Conservation (phyloP, 2,888 invertebrate species). For the Cataglyphis rosenhaueri region DNA sequence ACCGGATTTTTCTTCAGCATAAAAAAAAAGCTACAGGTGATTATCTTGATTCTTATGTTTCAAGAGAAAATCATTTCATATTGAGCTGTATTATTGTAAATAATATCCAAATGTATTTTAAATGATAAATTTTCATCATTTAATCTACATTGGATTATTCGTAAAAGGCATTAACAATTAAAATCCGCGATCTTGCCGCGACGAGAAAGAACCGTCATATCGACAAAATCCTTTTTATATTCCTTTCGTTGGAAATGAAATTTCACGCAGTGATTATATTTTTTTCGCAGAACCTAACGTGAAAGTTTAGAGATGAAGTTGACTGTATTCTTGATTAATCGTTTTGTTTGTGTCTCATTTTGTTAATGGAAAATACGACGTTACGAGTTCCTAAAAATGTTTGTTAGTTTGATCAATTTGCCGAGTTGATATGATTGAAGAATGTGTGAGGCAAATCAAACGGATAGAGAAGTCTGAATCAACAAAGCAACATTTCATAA, state of each 20-base stretch:
- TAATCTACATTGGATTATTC: not conserved
- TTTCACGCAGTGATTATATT: not conserved
- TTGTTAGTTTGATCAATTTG: not conserved
- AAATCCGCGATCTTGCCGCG: not conserved
- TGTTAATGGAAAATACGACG: not conserved
- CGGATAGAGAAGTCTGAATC: not conserved
- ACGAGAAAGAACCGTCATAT: not conserved
- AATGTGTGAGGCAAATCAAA: not conserved
- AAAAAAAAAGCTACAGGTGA: not conserved
- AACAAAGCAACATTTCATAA: not conserved
- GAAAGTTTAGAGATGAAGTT: not conserved
- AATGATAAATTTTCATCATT: conserved; percentile 7
- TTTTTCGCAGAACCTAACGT: not conserved
- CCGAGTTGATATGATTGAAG: not conserved
- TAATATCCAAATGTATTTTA: conserved; percentile 32
- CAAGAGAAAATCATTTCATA: not conserved
- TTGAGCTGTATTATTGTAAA: not conserved
- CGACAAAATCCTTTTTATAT: conserved; percentile 2
- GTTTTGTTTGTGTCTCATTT: not conserved
- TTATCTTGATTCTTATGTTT: conserved; percentile 5
- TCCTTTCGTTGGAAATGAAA: conserved; percentile 1
- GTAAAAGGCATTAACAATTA: not conserved
- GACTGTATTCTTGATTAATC: conserved; percentile 3
- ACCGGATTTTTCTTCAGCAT: not conserved
- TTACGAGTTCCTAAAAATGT: conserved; percentile 19